Evolutionary conservation across 1,140 invertebrate species (phyloP).

Genomic region (Charaxes varanes): DNA sequence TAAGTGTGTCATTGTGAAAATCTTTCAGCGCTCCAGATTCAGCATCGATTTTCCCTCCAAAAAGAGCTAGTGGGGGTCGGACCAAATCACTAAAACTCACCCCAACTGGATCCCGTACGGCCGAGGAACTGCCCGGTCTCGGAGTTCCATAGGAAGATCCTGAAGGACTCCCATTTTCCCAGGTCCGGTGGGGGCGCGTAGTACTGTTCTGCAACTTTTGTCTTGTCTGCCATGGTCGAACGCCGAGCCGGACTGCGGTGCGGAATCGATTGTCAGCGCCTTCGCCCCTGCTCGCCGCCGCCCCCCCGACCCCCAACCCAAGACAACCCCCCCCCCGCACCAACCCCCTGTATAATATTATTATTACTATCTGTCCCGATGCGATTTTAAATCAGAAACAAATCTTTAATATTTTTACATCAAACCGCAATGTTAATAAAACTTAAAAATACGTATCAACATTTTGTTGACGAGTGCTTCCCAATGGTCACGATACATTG

Average conservation of each 20-base stretch:
- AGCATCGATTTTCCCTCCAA: no score
- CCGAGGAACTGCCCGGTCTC: constrained; percentile 91
- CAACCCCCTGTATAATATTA: no score
- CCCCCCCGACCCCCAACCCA: constrained; percentile 28
- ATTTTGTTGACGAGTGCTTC: no score
- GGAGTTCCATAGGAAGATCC: constrained; percentile 89
- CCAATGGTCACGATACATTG: no score
- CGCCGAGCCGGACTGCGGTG: constrained; percentile 60
- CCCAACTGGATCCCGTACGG: constrained; percentile 91
- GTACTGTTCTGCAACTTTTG: constrained; percentile 82
- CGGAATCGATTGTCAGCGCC: constrained; percentile 59
- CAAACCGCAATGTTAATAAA: no score
- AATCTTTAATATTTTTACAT: no score
- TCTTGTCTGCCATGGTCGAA: constrained; percentile 82
- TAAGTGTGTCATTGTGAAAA: no score
- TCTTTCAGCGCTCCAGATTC: no score
- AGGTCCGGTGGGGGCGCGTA: constrained; percentile 86
- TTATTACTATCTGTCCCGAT: no score
- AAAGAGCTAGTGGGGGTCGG: no score
- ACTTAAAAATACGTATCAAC: no score
- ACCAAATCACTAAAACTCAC: constrained; percentile 82
- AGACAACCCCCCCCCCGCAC: constrained; percentile 48
- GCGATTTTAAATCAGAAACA: no score
- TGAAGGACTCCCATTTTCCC: constrained; percentile 90
- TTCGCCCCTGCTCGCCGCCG: constrained; percentile 37